Evolutionary conservation across 2,888 invertebrate species (phyloP).

Genomic region (Campopleginae sp.): DNA sequence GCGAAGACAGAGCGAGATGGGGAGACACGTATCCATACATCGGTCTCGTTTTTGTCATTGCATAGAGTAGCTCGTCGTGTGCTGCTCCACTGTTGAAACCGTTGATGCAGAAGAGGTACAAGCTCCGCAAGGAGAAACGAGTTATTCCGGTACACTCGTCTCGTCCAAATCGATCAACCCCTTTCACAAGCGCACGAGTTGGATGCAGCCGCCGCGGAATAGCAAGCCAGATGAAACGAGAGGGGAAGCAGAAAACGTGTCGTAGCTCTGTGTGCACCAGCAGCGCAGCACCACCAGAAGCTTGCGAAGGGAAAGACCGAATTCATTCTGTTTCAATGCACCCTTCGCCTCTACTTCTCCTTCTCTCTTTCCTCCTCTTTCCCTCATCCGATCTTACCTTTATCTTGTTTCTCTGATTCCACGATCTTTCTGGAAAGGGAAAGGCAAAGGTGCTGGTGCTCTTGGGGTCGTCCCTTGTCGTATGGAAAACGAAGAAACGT

Average conservation of each 20-base stretch:
- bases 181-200: conserved; percentile 59
- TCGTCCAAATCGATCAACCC: conserved; percentile 68
- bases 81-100: conserved; percentile 65
- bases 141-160: conserved; percentile 69
- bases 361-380: conserved; percentile 32
- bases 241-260: conserved; percentile 49
- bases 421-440: conserved; percentile 39
- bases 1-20: neutral
- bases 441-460: neutral
- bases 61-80: conserved; percentile 38
- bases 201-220: conserved; percentile 59
- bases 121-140: conserved; percentile 68
- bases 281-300: no score
- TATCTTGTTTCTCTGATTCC: conserved; percentile 55
- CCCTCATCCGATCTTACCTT: conserved; percentile 37
- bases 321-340: conserved; percentile 68
- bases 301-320: conserved; percentile 53
- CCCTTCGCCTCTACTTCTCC: conserved; percentile 52
- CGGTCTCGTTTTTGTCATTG: conserved; percentile 50
- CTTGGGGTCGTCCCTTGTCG: conserved; percentile 24
- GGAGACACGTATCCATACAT: neutral
- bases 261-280: conserved; percentile 62
- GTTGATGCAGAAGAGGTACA: conserved; percentile 68
- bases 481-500: conserved; percentile 35
- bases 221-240: conserved; percentile 27